phyloP scores from a whole-genome alignment of 2,113 vertebrate genomes.

The Microcebus jonahi region DNA sequence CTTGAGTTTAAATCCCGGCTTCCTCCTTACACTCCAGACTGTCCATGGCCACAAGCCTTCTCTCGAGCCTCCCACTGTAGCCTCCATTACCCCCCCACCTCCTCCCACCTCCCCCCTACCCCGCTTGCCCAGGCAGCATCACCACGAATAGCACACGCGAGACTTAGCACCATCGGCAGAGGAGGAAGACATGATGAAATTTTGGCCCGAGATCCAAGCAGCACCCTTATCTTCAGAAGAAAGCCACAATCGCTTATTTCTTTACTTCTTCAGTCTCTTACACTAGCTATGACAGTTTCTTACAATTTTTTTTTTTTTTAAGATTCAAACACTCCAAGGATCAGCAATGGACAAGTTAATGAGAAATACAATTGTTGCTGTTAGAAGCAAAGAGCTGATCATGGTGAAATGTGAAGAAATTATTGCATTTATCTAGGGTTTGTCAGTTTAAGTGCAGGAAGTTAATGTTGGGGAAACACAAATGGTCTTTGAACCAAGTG shows the following conservation, averaged over 20 bases:
- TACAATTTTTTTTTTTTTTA: constrained; percentile 13
- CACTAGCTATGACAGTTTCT: constrained; percentile 70
- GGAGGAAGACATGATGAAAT: background rate
- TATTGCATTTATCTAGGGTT: constrained; percentile 75
- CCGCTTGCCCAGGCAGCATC: background rate
- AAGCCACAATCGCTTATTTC: constrained; percentile 61
- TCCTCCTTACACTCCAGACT: no score
- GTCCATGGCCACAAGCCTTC: background rate
- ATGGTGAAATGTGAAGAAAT: constrained; percentile 74
- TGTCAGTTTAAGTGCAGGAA: constrained; percentile 78
- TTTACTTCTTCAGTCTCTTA: constrained; percentile 53
- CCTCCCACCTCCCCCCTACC: background rate
- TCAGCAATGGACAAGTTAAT: constrained; percentile 75
- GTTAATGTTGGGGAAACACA: constrained; percentile 80
- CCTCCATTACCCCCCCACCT: background rate
- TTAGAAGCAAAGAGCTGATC: constrained; percentile 72
- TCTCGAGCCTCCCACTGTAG: background rate
- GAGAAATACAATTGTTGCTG: constrained; percentile 77
- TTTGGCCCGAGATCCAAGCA: constrained; percentile 30
- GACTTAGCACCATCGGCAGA: background rate
- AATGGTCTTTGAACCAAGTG: constrained; percentile 79
- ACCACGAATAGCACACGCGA: constrained; percentile 8
- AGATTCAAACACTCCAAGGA: constrained; percentile 70
- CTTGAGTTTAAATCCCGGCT: background rate
- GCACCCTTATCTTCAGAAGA: constrained; percentile 22